Evolutionary conservation across 2,113 vertebrate genomes (phyloP), one percentile per base, ranked within the genome.

Genomic region (Neogale vison): DNA sequence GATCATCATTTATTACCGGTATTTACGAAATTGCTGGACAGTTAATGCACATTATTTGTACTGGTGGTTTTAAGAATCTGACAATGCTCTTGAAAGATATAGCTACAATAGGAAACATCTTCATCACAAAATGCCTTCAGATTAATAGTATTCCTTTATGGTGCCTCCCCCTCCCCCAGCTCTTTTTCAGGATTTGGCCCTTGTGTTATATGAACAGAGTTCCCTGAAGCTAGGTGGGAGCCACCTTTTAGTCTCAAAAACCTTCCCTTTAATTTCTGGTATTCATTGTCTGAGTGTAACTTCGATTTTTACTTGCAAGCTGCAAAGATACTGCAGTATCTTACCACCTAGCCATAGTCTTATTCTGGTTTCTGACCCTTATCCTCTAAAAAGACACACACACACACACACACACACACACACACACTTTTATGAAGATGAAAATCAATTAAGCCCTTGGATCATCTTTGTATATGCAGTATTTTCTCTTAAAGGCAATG

Each of bases 401-500:
- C 12, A 50, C 47, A 59, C 14, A 67, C 42, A 39, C 26, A 88
- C 14, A 67, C 42, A 39, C 26, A 88, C 34, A 92, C 4, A 59
- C 4, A 50, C 2, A 39, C 3, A 6, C 2, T 65, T 74, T 88
- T 77, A 81, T 71, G 50, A 92, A 92, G 57, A 63, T 50, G 17
- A 85, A 74, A 95, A 90, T 74, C 47, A 77, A n/a, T 65, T 50
- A 93, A 67, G 42, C 57, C 36, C 29, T 94, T 85, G 42, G 4
- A 69, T 92, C 57, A 65, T 86, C 79, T 90, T 72, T 85, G n/a
- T 29, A 47, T 20, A 80, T 36, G 80, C 8, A 1, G 17, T 36
- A 65, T 92, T 89, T 85, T 87, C 45, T 89, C 80, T 94, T 96
- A 82, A 69, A 94, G n/a, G 31, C 59, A 69, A 50, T 4, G 69